Evolutionary conservation across 2,113 vertebrate genomes (phyloP), one percentile per base, ranked within the genome.

Genomic region (Aleadryas rufinucha): DNA sequence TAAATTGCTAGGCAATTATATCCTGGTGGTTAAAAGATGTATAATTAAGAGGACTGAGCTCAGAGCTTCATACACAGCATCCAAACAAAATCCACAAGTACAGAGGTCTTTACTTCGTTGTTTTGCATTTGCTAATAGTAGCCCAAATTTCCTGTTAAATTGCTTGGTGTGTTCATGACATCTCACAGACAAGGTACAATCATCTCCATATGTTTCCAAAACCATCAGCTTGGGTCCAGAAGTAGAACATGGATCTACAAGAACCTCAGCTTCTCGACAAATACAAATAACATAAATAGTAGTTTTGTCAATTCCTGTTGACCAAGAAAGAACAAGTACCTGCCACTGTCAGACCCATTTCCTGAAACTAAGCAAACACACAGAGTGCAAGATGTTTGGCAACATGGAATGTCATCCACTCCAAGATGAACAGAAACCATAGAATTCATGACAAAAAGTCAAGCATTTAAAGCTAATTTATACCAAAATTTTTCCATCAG

Each of bases 1-100:
- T 63, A 97, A 97, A 96, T 92, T 94, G 85, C 82, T 89, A 93
- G 77, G 80, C 92, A 96, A 96, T 97, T 96, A 84, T 33, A 94
- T 64, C 76, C 75, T 17, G 2, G 44, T 81, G 83, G 76, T 94
- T 96, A 94, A 95, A 96, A 93, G 76, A 96, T 84, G 61, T 90
- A 79, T 94, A 96, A 96, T 95, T 95, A 92, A 89, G 90, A 94
- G 80, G 72, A 94, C 85, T 92, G 76, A 92, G 65, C 80, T 94
- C 78, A 81, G 76, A 94, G 52, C 56, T 88, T 96, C 90, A 69
- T 76, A 75, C 52, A 42, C 20, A 53, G 90, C 90, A 95, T 81
- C 79, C 72, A 92, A 96, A 97, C 69, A 96, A 95, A 95, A 93
- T 72, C 23, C 84, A 91, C 7, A 3, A 61, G 78, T 89, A 81